phyloP scores from a whole-genome alignment of 2,113 vertebrate species.

The Thymallus thymallus region DNA sequence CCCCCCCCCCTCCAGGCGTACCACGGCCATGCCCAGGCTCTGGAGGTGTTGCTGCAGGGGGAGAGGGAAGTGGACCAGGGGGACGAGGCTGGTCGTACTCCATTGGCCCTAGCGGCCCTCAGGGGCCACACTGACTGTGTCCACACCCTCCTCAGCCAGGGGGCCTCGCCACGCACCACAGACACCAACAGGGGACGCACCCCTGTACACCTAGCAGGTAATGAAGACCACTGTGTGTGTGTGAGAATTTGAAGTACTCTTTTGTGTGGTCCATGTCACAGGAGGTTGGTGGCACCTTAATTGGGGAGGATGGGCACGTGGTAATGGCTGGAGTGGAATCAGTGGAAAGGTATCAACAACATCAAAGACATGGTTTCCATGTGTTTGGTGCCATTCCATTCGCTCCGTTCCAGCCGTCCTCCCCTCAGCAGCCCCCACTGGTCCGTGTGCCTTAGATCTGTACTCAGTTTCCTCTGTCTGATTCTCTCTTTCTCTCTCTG shows the following conservation, averaged over 20 bases:
- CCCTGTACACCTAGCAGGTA: slow-evolving; percentile 90
- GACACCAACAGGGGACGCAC: slow-evolving; percentile 82
- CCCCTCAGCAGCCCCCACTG: too few species aligned
- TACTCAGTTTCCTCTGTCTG: too few species aligned
- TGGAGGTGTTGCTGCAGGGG: slow-evolving; percentile 89
- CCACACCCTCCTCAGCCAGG: slow-evolving; percentile 89
- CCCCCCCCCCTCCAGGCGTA: slow-evolving; percentile 80
- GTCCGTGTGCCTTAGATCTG: too few species aligned
- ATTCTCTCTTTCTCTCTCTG: slow-evolving; percentile 21
- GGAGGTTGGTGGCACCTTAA: too few species aligned
- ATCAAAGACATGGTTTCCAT: too few species aligned
- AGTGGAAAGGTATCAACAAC: too few species aligned
- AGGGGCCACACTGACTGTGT: slow-evolving; percentile 88
- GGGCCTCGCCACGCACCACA: slow-evolving; percentile 83
- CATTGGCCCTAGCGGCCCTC: slow-evolving; percentile 88
- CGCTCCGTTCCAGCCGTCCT: too few species aligned
- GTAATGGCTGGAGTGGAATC: too few species aligned
- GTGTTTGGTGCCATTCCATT: too few species aligned
- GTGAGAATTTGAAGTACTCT: neutral
- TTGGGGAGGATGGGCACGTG: too few species aligned
- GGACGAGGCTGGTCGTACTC: slow-evolving; percentile 87
- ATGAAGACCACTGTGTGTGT: neutral
- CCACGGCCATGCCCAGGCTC: slow-evolving; percentile 90
- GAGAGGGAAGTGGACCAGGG: slow-evolving; percentile 86
- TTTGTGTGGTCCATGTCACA: too few species aligned